A percentile compares a stretch with the other conserved stretches of the same genome.
Conservation (phyloP, 1,140 invertebrate genomes). For the Eriocheir sinensis region DNA sequence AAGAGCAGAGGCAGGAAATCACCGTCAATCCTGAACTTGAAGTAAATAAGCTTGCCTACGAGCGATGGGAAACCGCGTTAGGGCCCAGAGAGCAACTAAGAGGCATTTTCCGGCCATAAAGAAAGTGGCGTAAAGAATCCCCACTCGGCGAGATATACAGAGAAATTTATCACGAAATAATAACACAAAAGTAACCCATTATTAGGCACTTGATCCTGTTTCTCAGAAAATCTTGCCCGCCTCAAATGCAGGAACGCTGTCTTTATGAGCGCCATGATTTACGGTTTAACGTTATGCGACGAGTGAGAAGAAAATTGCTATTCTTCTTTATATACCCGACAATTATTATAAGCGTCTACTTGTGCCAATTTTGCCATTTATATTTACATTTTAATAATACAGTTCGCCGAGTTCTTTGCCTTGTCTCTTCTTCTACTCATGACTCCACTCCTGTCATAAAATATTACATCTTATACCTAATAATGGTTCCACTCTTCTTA, state of each 20-base stretch:
- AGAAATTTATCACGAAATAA: not conserved
- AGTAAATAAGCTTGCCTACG: not conserved
- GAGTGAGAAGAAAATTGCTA: not conserved
- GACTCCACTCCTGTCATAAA: too few relatives aligned
- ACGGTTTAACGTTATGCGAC: not conserved
- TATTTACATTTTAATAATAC: not conserved
- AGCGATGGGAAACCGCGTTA: too few relatives aligned
- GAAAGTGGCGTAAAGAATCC: conserved; percentile 23
- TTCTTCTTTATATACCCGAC: not conserved
- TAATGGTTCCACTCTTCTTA: too few relatives aligned
- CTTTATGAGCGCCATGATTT: not conserved
- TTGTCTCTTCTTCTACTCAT: not conserved
- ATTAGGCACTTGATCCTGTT: not conserved
- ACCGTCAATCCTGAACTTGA: not conserved
- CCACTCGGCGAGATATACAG: not conserved
- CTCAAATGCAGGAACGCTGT: not conserved
- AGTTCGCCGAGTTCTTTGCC: not conserved
- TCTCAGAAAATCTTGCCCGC: not conserved
- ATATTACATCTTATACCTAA: too few relatives aligned
- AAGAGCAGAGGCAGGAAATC: not conserved
- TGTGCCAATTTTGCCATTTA: not conserved
- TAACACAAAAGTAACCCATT: conserved; percentile 15
- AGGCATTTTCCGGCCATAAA: conserved; percentile 4
- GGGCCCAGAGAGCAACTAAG: not conserved
- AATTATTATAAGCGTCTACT: not conserved